These are phyloP conservation scores for Sebastes cheni DNA, from an alignment of 2,797 vertebrate genomes.

Conservation along the genomic window DNA sequence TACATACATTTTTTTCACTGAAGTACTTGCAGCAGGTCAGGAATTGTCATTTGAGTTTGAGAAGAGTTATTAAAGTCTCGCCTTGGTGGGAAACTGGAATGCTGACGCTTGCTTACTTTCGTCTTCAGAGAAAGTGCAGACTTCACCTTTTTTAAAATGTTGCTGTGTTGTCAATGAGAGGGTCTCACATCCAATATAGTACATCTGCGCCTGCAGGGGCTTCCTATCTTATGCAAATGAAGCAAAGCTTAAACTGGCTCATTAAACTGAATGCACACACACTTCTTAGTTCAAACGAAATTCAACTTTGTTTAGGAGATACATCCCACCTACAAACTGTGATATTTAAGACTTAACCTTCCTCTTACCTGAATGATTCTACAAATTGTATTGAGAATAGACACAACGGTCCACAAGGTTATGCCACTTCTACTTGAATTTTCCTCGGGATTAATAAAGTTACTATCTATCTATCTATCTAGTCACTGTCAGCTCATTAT, in stretches of 20 bases:
- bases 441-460: too few relatives aligned
- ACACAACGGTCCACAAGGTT: neutral
- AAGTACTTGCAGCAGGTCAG: neutral
- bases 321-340: neutral
- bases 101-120: slow-evolving; percentile 1
- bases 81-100: neutral
- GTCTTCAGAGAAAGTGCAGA: slow-evolving; percentile 7
- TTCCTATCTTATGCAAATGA: neutral
- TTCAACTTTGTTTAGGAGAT: neutral
- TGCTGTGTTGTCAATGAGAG: slow-evolving; percentile 13
- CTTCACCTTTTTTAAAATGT: neutral
- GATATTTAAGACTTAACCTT: neutral
- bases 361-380: neutral
- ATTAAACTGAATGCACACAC: neutral
- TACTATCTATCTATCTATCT: too few relatives aligned
- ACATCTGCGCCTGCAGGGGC: neutral
- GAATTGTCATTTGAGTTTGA: neutral
- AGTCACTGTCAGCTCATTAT: neutral
- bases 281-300: neutral
- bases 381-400: neutral
- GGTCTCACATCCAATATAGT: neutral
- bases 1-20: neutral
- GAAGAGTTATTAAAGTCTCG: neutral
- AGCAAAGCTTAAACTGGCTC: neutral
- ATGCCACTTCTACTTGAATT: too few relatives aligned